These are phyloP conservation scores for Girardinus metallicus DNA, from an alignment of 2,797 vertebrate genomes.

Conservation along the genomic window DNA sequence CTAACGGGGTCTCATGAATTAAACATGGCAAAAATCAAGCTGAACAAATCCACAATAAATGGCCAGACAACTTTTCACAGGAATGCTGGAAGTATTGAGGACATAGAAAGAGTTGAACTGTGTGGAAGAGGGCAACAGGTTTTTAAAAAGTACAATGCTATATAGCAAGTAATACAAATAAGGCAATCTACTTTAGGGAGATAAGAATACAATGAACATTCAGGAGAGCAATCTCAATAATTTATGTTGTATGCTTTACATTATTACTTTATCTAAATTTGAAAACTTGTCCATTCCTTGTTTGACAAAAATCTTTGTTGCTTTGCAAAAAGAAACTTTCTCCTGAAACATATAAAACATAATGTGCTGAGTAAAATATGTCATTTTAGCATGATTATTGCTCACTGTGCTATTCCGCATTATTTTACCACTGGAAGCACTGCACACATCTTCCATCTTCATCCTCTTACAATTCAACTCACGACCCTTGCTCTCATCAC, in stretches of 20 bases:
- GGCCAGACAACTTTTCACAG: not conserved
- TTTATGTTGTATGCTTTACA: not conserved
- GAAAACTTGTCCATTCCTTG: not conserved
- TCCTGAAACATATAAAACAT: not conserved
- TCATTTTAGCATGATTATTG: not conserved
- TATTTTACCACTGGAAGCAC: not conserved
- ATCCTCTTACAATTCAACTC: not conserved
- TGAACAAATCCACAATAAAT: conserved; percentile 3
- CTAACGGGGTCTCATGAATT: conserved; percentile 9
- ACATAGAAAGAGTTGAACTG: not conserved
- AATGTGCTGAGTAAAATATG: not conserved
- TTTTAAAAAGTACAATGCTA: not conserved
- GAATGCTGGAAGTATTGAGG: not conserved
- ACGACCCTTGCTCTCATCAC: not conserved
- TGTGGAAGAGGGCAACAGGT: not conserved
- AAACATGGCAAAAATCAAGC: conserved; percentile 15
- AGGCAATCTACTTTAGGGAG: not conserved
- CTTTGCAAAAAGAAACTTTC: not conserved
- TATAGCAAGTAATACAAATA: not conserved
- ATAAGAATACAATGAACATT: not conserved
- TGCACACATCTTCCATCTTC: not conserved
- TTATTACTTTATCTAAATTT: not conserved
- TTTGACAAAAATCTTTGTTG: not conserved
- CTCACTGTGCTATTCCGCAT: not conserved
- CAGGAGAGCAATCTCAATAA: not conserved